Evolutionary conservation across 2,888 invertebrate species (phyloP).

Genomic region (Drosophila prolongata): DNA sequence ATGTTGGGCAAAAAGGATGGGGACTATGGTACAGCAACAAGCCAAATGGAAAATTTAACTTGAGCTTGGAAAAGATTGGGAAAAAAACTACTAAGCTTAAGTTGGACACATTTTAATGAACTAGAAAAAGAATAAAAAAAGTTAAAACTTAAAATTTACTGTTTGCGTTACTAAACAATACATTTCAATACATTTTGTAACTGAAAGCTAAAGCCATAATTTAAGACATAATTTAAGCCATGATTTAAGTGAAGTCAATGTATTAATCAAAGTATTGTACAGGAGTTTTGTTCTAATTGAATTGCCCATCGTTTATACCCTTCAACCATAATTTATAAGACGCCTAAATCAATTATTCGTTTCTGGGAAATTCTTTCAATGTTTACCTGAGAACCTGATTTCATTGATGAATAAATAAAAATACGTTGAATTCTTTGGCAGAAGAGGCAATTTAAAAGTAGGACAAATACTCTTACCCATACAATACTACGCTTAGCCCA

Average conservation of each 20-base stretch:
- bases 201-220: too few relatives aligned
- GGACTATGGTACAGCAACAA: conserved; percentile 1
- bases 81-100: neutral
- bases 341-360: conserved; percentile 15
- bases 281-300: neutral
- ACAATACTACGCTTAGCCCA: neutral
- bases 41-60: neutral
- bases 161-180: too few relatives aligned
- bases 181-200: too few relatives aligned
- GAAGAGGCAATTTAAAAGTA: conserved; percentile 42
- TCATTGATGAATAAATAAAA: conserved; percentile 46
- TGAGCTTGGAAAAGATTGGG: neutral
- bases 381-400: conserved; percentile 2
- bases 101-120: neutral
- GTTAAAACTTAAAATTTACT: too few relatives aligned
- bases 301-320: neutral
- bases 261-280: too few relatives aligned
- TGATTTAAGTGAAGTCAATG: too few relatives aligned
- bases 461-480: conserved; percentile 20
- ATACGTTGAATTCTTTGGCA: conserved; percentile 7
- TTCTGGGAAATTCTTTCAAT: conserved; percentile 24
- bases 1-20: neutral
- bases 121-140: neutral
- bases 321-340: conserved; percentile 10
- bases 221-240: too few relatives aligned